phyloP scores from a whole-genome alignment of 2,797 vertebrate genomes.

The Alca torda region DNA sequence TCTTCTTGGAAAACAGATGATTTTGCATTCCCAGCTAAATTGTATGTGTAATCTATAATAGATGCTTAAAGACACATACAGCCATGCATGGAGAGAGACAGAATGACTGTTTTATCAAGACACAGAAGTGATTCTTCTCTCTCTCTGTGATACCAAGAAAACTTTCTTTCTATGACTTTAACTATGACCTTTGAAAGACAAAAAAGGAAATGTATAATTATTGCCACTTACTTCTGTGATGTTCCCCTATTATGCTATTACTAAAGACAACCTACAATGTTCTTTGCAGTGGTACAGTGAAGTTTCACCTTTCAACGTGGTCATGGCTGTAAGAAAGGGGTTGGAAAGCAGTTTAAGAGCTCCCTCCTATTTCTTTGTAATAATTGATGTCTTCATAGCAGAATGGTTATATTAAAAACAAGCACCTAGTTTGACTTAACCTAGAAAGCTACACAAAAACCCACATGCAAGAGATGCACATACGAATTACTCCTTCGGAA shows the following conservation, averaged over 20 bases:
- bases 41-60: neutral
- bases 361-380: neutral
- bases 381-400: neutral
- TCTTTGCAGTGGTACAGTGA: neutral
- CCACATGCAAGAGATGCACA: neutral
- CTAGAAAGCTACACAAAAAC: neutral
- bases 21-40: neutral
- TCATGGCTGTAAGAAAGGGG: neutral
- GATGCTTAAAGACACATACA: neutral
- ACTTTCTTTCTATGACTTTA: conserved; percentile 10
- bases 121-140: neutral
- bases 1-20: neutral
- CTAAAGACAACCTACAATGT: conserved; percentile 1
- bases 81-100: neutral
- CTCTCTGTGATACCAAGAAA: neutral
- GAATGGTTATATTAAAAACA: neutral
- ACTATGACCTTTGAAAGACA: neutral
- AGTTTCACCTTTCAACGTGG: neutral
- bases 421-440: neutral
- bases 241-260: neutral
- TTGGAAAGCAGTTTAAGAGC: neutral
- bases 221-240: neutral
- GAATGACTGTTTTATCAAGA: neutral
- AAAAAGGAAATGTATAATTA: conserved; percentile 49
- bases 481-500: neutral